Conservation (phyloP, 2,888 invertebrate genomes). For the Scaptomyza flava region DNA sequence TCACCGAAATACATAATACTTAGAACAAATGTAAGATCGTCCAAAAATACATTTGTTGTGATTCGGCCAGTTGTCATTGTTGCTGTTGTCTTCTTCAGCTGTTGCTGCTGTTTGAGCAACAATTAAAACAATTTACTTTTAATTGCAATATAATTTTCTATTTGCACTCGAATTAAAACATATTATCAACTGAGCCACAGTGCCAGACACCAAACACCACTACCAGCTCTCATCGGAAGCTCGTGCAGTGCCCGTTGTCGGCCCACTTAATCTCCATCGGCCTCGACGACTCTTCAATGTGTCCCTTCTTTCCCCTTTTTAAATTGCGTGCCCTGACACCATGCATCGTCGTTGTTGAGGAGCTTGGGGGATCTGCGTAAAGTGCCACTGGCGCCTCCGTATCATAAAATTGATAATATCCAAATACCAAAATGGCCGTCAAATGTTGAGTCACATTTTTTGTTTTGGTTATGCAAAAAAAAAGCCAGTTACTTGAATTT, state of each 20-base stretch:
- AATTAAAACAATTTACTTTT: slow-evolving; percentile 78
- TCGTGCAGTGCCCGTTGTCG: slow-evolving; percentile 42
- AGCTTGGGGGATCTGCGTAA: slow-evolving; percentile 64
- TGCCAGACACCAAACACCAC: slow-evolving; percentile 27
- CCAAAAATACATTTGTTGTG: slow-evolving; percentile 43
- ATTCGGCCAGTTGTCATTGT: slow-evolving; percentile 15
- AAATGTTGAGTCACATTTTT: slow-evolving; percentile 34
- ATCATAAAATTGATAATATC: slow-evolving; percentile 68
- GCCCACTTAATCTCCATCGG: slow-evolving; percentile 63
- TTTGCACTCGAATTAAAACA: slow-evolving; percentile 75
- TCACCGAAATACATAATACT: slow-evolving; percentile 42
- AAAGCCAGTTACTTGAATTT: slow-evolving; percentile 3
- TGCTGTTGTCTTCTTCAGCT: not conserved
- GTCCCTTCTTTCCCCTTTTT: slow-evolving; percentile 1
- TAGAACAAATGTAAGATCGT: slow-evolving; percentile 34
- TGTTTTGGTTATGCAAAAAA: slow-evolving; percentile 21
- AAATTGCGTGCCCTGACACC: slow-evolving; percentile 45
- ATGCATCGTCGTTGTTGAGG: slow-evolving; percentile 12
- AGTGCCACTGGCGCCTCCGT: slow-evolving; percentile 75
- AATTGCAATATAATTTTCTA: slow-evolving; percentile 80
- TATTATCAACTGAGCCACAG: slow-evolving; percentile 64
- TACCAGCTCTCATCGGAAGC: slow-evolving; percentile 41
- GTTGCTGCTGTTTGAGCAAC: slow-evolving; percentile 58
- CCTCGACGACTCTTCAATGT: slow-evolving; percentile 33
- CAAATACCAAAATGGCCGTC: slow-evolving; percentile 63